Conservation (phyloP, 2,797 vertebrate genomes). For the Jordanella pulchra region DNA sequence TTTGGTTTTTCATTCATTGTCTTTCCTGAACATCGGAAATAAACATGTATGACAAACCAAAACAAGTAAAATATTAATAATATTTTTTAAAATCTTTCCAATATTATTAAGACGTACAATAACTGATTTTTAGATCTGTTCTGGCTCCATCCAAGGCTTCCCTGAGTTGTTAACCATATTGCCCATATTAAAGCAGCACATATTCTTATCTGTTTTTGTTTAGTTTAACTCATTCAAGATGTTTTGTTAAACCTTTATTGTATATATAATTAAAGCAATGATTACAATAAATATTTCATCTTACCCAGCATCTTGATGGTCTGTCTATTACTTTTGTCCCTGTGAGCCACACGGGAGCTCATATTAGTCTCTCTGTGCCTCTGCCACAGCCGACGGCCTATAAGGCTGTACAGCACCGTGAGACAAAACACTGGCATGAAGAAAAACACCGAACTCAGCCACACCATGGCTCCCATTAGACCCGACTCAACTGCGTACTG, state of each 20-base stretch:
- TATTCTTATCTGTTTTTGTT: not conserved
- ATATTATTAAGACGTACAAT: not conserved
- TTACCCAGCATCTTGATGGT: constrained; percentile 97
- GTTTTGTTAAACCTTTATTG: not conserved
- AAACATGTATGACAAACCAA: not conserved
- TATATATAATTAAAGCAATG: not conserved
- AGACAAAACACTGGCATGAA: constrained; percentile 97
- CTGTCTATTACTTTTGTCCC: constrained; percentile 93
- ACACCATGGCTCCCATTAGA: constrained; percentile 94
- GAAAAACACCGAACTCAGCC: constrained; percentile 95
- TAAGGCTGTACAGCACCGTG: constrained; percentile 94
- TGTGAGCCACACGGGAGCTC: constrained; percentile 82
- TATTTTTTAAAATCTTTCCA: not conserved
- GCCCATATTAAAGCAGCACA: not conserved
- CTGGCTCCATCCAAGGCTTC: no score
- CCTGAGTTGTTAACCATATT: not conserved
- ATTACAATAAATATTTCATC: constrained; percentile 27
- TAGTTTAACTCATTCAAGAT: not conserved
- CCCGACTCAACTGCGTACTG: constrained; percentile 93
- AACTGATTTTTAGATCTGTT: not conserved
- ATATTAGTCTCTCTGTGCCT: constrained; percentile 83
- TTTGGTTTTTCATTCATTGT: not conserved
- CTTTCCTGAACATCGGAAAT: not conserved
- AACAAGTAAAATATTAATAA: no score
- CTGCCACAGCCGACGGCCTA: constrained; percentile 93